Conservation (phyloP, 1,140 invertebrate species). For the Papilio polyxenes region DNA sequence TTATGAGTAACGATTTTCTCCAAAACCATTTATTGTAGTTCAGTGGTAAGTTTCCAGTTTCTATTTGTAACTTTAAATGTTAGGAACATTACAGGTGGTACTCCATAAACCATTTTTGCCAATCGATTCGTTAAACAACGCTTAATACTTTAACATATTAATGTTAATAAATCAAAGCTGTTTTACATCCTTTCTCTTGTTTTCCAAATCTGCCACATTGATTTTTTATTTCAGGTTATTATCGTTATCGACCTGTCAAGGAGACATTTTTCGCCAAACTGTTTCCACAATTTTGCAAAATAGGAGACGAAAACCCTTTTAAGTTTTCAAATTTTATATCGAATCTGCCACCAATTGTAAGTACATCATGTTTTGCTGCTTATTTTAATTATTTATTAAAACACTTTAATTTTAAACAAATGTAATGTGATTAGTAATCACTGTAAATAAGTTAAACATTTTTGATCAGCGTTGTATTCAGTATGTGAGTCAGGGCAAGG, state of each 20-base stretch:
- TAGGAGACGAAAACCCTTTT: conserved; percentile 80
- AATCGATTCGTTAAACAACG: not conserved
- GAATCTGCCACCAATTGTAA: conserved; percentile 80
- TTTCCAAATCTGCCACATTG: conserved; percentile 63
- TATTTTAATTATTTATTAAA: not conserved
- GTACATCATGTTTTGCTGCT: conserved; percentile 48
- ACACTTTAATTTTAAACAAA: too few species aligned
- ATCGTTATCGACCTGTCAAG: conserved; percentile 80
- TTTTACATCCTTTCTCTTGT: conserved; percentile 42
- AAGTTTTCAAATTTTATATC: conserved; percentile 80
- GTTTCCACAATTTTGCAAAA: conserved; percentile 77
- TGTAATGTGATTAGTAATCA: too few species aligned
- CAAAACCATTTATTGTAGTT: conserved; percentile 36
- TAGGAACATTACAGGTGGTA: conserved; percentile 24
- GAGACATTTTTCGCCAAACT: conserved; percentile 77
- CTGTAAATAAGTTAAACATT: too few species aligned
- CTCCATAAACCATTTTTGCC: not conserved
- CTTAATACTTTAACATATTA: not conserved
- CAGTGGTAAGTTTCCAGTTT: conserved; percentile 33
- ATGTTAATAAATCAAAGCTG: not conserved
- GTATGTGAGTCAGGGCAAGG: too few species aligned
- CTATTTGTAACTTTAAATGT: conserved; percentile 27
- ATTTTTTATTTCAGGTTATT: conserved; percentile 81
- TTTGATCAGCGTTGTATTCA: too few species aligned
- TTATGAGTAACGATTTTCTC: conserved; percentile 40